Base-by-base conservation (phyloP, 1,140 invertebrate species). In the Helicoverpa zea region DNA sequence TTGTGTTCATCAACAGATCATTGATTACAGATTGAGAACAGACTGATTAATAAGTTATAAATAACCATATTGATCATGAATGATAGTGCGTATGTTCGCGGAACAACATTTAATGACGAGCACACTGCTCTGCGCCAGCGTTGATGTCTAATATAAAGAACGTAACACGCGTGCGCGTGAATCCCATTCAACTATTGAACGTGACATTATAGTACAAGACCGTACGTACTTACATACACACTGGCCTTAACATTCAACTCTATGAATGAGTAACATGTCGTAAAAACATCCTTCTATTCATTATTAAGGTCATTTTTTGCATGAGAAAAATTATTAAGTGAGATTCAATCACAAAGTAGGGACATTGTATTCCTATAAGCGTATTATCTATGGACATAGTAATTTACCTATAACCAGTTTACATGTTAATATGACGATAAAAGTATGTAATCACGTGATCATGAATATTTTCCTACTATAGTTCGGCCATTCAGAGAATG, bases 71-170 rank as follows among this genome's bases (percentile, higher is more conserved):
- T 73, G 18, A 73, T 58, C 52, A 58, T 35, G 9, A 35, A 13
- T 58, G 30, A 16, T 73, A 43, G 29, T 73, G 23, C 18, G 70
- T 73, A 73, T 52, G 9, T 58, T 54, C 18, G 16, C 43, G 23
- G 18, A 75, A 75, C 58, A 63, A 63, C 16, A 43, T 43, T 59
- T 59, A 23, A 63, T 75, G 56, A 63, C 70, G 70, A 29, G 23
- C 54, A 43, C 29, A n/a, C n/a, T 61, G 43, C 58, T 18, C 18
- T 75, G 35, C 74, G 73, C 80, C 51, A 78, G 85, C 91, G 90
- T 91, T 93, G 91, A 91, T 90, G 89, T 93, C 91, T 92, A 88
- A 91, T 90, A 83, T 86, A 88, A 86, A 83, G 89, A 84, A 86
- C 85, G 86, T 86, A 86, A 80, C 81, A 84, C 84, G 58, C 80